phyloP scores from a whole-genome alignment of 2,888 invertebrate genomes.

The Cyclophora albipunctata region DNA sequence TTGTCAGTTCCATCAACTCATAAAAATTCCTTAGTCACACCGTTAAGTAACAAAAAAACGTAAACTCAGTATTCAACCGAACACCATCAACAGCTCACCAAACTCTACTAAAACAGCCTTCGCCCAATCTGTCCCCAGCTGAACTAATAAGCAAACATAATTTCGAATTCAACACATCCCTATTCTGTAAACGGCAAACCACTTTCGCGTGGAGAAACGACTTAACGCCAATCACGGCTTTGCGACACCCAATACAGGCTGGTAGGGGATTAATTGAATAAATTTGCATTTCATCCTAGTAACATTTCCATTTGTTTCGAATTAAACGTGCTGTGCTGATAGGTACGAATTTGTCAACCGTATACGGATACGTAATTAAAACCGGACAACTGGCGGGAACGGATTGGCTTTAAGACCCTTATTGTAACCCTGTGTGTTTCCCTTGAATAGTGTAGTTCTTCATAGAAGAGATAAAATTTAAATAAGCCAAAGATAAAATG shows the following conservation, averaged over 20 bases:
- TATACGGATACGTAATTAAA: constrained; percentile 18
- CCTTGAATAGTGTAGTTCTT: too few species aligned
- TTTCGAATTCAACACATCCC: constrained; percentile 48
- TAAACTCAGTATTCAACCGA: too few species aligned
- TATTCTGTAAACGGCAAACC: constrained; percentile 51
- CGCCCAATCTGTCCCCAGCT: constrained; percentile 16
- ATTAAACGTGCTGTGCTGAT: constrained; percentile 40
- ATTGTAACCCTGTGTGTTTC: too few species aligned
- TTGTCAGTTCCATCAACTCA: too few species aligned
- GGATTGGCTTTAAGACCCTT: too few species aligned
- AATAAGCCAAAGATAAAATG: too few species aligned
- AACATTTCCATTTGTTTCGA: constrained; percentile 68
- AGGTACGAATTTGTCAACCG: constrained; percentile 10
- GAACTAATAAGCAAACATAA: constrained; percentile 60
- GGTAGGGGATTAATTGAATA: constrained; percentile 71
- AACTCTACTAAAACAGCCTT: not conserved
- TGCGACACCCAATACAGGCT: constrained; percentile 65
- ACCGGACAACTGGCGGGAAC: not conserved
- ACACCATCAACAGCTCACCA: too few species aligned
- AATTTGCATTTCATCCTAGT: constrained; percentile 65
- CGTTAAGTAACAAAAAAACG: too few species aligned
- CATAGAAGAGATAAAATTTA: too few species aligned
- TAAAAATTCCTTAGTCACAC: too few species aligned
- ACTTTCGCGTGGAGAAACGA: constrained; percentile 49
- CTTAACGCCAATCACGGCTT: constrained; percentile 68